Evolutionary conservation across 2,888 invertebrate genomes (phyloP), one percentile per base, ranked within the genome.

Genomic region (Agriopis aurantiaria): DNA sequence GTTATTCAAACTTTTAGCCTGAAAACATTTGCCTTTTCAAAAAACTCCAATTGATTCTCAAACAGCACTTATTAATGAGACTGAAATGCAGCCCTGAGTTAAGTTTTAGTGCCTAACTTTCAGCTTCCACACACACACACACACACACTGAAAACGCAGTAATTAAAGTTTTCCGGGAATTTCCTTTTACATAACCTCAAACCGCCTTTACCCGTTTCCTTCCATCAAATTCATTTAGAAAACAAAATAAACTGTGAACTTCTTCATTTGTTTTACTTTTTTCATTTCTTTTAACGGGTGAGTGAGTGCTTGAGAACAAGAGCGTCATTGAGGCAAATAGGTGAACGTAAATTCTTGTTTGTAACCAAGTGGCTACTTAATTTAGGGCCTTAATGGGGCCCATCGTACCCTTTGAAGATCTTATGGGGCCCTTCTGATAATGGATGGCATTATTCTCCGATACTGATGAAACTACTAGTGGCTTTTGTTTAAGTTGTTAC

Each of bases 371-470:
- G 68, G 64, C 66, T 66, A 73, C 71, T 71, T 71, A 73, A 71
- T 73, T 69, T 67, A 61, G 64, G 55, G 40, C 69, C 66, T 69
- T 73, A 73, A 73, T 73, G 69, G 71, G 43, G 59, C 65, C 67
- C 65, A 71, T 69, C 66, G 70, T 69, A 71, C 69, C 69, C 71
- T 69, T 68, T 68, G 62, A 73, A 69, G 71, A 71, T 69, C 69
- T 73, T 71, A 65, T 73, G 66, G 66, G 68, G 57, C 67, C 68
- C 64, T 71, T 69, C 65, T 55, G 58, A 65, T 72, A 72, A 72
- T 72, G 68, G 68, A 72, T 68, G 55, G 65, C 65, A 68, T 57
- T 65, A 72, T 69, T 72, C 68, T 52, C 59, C 69, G 66, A 72
- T 72, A 72, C 69, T 63, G 48, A 66, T 66, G 66, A 63, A 66